phyloP scores from a whole-genome alignment of 2,888 invertebrate genomes.

The Ormia ochracea region DNA sequence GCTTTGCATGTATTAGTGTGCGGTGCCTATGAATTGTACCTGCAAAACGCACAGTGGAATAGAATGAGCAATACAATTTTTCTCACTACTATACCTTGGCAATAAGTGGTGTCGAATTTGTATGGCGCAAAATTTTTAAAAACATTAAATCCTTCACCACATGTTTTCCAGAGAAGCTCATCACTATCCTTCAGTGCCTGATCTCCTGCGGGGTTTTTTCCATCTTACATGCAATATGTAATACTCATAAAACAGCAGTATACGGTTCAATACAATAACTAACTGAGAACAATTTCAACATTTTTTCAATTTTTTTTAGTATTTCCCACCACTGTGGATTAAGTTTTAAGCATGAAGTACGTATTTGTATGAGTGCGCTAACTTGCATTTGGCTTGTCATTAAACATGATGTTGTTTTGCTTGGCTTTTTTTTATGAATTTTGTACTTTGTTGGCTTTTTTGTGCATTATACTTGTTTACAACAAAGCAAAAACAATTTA shows the following conservation, averaged over 20 bases:
- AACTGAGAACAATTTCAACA: neutral
- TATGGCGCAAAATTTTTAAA: too few species aligned
- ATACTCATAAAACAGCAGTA: too few species aligned
- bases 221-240: too few species aligned
- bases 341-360: neutral
- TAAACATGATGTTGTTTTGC: conserved; percentile 42
- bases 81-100: neutral
- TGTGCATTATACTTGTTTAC: conserved; percentile 38
- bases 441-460: conserved; percentile 26
- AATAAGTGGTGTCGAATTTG: too few species aligned
- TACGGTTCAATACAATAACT: neutral
- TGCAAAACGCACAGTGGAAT: conserved; percentile 28
- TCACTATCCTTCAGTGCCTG: too few species aligned
- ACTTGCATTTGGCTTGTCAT: conserved; percentile 43
- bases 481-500: conserved; percentile 16
- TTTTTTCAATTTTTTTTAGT: neutral
- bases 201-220: too few species aligned
- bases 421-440: conserved; percentile 45
- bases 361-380: conserved; percentile 18
- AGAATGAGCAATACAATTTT: neutral
- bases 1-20: conserved; percentile 17
- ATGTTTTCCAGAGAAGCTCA: too few species aligned
- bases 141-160: too few species aligned
- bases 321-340: conserved; percentile 15
- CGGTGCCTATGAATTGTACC: neutral